phyloP scores from a whole-genome alignment of 2,113 vertebrate genomes.

The Sceloporus tristichus region DNA sequence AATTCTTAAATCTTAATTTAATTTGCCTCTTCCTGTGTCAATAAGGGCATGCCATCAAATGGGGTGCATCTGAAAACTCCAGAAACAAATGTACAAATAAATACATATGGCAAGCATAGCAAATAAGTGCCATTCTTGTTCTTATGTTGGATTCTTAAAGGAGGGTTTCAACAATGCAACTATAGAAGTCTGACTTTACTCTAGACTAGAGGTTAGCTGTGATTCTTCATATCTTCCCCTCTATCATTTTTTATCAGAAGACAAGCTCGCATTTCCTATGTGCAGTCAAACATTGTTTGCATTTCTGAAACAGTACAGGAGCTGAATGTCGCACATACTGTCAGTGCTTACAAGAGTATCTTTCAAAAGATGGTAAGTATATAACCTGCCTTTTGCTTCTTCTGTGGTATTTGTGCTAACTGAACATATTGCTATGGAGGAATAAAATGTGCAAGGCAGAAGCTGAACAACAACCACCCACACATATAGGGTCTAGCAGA shows the following conservation, averaged over 20 bases:
- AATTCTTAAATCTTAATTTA: background rate
- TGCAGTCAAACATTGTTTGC: too few species aligned
- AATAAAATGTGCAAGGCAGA: too few species aligned
- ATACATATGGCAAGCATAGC: background rate
- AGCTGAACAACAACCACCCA: too few species aligned
- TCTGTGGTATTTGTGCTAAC: background rate
- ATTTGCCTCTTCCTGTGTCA: conserved; percentile 4
- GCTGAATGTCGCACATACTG: background rate
- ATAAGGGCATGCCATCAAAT: background rate
- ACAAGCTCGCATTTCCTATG: background rate
- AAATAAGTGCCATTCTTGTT: background rate
- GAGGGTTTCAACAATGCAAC: background rate
- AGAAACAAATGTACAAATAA: background rate
- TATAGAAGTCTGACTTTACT: background rate
- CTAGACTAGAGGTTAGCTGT: background rate
- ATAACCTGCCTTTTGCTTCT: background rate
- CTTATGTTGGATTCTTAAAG: background rate
- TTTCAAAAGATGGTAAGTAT: background rate
- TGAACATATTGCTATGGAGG: too few species aligned
- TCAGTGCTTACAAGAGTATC: background rate
- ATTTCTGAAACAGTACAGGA: background rate
- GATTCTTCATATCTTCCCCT: background rate
- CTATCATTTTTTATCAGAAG: background rate
- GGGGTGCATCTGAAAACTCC: background rate
- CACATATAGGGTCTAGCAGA: too few species aligned